Percentiles rank a stretch among this genome's conserved stretches.
These are phyloP conservation scores for Cryptotis parvus DNA, from an alignment of 2,113 vertebrate genomes.

Conservation along the genomic window DNA sequence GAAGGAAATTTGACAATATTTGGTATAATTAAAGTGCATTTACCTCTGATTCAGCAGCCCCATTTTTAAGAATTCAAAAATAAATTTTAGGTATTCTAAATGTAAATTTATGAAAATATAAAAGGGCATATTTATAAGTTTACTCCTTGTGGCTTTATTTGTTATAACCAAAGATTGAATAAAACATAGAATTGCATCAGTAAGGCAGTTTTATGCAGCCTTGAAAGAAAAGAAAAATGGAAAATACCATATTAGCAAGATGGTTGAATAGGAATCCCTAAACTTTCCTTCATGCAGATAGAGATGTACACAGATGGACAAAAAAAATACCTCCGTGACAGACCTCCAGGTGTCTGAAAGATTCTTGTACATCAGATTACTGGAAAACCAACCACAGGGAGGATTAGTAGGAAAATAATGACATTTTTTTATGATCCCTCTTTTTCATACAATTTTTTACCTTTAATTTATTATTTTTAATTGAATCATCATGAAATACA, in stretches of 20 bases:
- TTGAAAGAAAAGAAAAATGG: neutral
- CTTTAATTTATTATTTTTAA: too few species aligned
- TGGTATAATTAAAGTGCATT: neutral
- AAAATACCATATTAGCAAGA: neutral
- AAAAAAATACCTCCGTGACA: neutral
- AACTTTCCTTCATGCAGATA: neutral
- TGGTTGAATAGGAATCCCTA: neutral
- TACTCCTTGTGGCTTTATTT: constrained; percentile 20
- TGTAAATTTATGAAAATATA: neutral
- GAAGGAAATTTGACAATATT: neutral
- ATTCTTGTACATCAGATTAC: neutral
- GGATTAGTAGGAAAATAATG: neutral
- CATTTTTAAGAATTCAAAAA: constrained; percentile 2
- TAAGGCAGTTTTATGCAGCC: neutral
- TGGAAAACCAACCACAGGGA: neutral
- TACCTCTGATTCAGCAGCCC: constrained; percentile 36
- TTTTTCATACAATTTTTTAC: too few species aligned
- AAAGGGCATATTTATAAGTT: neutral
- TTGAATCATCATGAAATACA: too few species aligned
- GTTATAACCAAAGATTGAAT: neutral
- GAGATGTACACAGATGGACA: neutral
- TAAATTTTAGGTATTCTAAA: neutral
- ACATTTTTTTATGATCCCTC: too few species aligned
- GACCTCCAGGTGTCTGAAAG: neutral
- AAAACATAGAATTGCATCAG: neutral